Evolutionary conservation across 2,888 invertebrate genomes (phyloP).

Genomic region (Caenorhabditis virilis): DNA sequence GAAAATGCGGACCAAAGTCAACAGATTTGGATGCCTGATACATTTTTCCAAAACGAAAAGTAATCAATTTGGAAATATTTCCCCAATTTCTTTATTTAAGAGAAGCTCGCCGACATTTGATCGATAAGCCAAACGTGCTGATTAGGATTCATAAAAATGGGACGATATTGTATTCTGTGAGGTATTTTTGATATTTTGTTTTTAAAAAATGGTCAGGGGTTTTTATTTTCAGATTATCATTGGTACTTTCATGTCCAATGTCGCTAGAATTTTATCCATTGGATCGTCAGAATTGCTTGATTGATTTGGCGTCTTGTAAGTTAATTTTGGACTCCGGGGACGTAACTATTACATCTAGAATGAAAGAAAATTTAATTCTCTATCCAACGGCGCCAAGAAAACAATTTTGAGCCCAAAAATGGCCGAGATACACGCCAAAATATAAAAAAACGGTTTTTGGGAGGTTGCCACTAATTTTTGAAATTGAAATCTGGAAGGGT

Average conservation of each 20-base stretch:
- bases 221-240: conserved; percentile 78
- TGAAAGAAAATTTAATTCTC: too few species aligned
- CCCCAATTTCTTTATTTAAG: conserved; percentile 20
- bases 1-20: conserved; percentile 64
- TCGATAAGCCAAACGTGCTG: conserved; percentile 78
- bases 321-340: too few species aligned
- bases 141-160: conserved; percentile 81
- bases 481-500: too few species aligned
- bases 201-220: too few species aligned
- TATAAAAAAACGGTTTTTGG: too few species aligned
- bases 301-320: conserved; percentile 86
- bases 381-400: too few species aligned
- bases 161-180: conserved; percentile 53
- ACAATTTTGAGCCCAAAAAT: too few species aligned
- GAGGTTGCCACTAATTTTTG: too few species aligned
- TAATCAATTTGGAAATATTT: conserved; percentile 4
- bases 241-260: conserved; percentile 96
- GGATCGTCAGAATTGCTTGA: conserved; percentile 90
- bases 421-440: too few species aligned
- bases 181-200: conserved; percentile 16
- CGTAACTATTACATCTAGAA: too few species aligned
- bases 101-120: conserved; percentile 79
- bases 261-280: conserved; percentile 93
- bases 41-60: conserved; percentile 79
- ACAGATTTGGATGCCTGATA: conserved; percentile 68